Conservation (phyloP, 2,797 vertebrate genomes). For the Cygnus olor region DNA sequence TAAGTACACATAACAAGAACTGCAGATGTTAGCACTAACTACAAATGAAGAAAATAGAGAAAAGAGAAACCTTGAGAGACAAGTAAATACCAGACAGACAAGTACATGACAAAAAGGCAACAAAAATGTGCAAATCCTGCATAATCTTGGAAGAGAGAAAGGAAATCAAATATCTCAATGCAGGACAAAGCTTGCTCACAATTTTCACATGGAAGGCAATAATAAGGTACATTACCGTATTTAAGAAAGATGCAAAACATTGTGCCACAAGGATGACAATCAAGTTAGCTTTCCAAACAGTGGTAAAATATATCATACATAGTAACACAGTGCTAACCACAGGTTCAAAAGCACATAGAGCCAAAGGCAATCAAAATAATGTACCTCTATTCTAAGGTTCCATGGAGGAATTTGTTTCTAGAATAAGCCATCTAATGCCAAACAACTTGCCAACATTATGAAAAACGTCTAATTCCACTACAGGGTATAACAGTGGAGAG, state of each 20-base stretch:
- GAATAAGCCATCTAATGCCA: neutral
- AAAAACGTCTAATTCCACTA: neutral
- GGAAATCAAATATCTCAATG: neutral
- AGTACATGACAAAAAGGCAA: neutral
- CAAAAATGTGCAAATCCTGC: neutral
- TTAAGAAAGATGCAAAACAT: neutral
- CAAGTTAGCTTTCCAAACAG: neutral
- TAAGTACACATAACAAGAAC: neutral
- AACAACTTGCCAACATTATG: neutral
- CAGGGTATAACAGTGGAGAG: neutral
- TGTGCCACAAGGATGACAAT: neutral
- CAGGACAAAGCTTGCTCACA: neutral
- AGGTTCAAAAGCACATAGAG: neutral
- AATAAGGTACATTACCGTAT: neutral
- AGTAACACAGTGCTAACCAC: neutral
- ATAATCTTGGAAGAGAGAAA: neutral
- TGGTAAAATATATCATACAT: neutral
- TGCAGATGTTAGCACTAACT: neutral
- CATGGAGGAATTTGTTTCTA: neutral
- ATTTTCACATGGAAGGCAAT: neutral
- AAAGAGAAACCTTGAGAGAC: neutral
- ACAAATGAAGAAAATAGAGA: neutral
- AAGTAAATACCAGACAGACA: neutral
- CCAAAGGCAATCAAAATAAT: neutral
- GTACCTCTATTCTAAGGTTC: neutral